Conservation (phyloP, 2,797 vertebrate genomes). For the Falco novaeseelandiae region DNA sequence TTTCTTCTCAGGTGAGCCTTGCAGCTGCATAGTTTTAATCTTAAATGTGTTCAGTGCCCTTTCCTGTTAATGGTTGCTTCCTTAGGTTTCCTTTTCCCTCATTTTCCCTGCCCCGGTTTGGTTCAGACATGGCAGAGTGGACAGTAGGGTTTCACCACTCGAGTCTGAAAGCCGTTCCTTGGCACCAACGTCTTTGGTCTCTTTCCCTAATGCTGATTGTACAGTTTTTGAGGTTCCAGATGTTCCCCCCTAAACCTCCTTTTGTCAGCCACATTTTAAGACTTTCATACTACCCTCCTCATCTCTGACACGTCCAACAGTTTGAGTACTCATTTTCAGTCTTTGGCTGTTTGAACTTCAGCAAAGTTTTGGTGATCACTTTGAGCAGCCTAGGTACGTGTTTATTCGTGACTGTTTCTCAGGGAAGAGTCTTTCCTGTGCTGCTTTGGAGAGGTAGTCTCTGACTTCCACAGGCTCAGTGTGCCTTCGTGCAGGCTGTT, state of each 20-base stretch:
- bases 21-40: background rate
- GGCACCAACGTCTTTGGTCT: background rate
- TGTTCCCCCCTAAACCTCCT: background rate
- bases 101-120: background rate
- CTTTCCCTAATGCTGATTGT: background rate
- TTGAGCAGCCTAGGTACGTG: background rate
- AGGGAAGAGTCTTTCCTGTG: background rate
- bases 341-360: background rate
- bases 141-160: background rate
- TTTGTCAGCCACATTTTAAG: fast-evolving
- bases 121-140: background rate
- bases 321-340: background rate
- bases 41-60: background rate
- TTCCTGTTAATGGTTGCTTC: background rate
- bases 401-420: background rate
- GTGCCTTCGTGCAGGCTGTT: background rate
- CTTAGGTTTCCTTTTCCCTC: background rate
- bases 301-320: background rate
- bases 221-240: background rate
- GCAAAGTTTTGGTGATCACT: background rate
- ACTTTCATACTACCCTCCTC: background rate
- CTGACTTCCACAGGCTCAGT: background rate
- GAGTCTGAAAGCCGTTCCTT: background rate
- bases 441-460: background rate
- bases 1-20: background rate